phyloP scores from a whole-genome alignment of 1,140 invertebrate species.

The Chrysomallon squamiferum region DNA sequence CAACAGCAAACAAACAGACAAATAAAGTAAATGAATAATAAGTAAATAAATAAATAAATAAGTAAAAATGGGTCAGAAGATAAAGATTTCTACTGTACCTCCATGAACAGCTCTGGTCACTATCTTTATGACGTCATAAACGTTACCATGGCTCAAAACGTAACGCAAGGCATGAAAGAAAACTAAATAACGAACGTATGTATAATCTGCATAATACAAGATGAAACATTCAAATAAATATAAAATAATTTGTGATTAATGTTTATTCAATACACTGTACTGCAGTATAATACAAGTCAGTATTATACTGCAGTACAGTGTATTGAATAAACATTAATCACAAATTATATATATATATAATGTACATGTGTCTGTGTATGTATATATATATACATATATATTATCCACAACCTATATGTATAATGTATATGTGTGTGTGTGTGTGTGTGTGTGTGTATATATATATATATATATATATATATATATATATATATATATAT shows the following conservation, averaged over 20 bases:
- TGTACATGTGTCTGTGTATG: not conserved
- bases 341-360: not conserved
- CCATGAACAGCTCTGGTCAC: too few species aligned
- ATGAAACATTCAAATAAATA: too few species aligned
- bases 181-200: too few species aligned
- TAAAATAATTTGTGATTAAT: too few species aligned
- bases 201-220: too few species aligned
- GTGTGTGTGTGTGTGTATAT: not conserved
- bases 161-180: too few species aligned
- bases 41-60: slow-evolving; percentile 1
- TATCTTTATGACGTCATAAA: too few species aligned
- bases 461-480: not conserved
- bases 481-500: slow-evolving; percentile 1
- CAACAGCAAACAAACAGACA: not conserved
- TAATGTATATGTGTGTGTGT: not conserved
- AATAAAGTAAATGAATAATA: not conserved
- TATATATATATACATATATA: not conserved
- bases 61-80: not conserved
- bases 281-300: too few species aligned
- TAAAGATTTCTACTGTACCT: too few species aligned
- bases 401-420: not conserved
- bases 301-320: not conserved
- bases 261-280: too few species aligned
- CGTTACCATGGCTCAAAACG: too few species aligned
- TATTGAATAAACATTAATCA: not conserved